Base-by-base conservation (phyloP, 35 echinoderm and acorn worm species). In the Stichopus chloronotus region DNA sequence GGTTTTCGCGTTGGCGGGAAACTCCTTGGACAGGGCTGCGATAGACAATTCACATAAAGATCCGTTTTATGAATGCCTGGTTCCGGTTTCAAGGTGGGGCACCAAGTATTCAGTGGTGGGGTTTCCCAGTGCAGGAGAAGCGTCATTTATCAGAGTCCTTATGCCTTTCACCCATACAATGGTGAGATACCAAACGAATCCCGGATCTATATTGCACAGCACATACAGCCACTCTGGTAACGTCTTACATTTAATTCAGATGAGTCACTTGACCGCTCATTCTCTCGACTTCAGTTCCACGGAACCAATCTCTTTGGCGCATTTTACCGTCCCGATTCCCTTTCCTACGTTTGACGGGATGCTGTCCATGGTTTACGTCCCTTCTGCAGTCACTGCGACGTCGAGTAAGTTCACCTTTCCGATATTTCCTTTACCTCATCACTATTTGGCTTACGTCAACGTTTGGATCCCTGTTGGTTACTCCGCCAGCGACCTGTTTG, bases 1-100 rank as follows among this genome's bases (percentile, higher is more conserved):
- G 17, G 57, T 85, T 58, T 59, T 17, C 55, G 82, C 58, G 4
- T 58, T 85, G n/a, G 82, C 82, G 55, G 82, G 82, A 58, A 85
- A 85, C 16, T 22, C 55, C 10, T 74, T 19, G 4, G 55, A 20
- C 55, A 58, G 24, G 17, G 4, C 55, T 12, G 23, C 14, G 5
- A 10, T 12, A 14, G 16, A 19, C 6, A 59, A 56, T 7, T 4
- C 1, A 4, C 21, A 21, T 8, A n/a, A 13, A 53, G 55, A 85
- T 53, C 21, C 12, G 8, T 85, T 59, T 21, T 85, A 85, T 13
- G 82, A 85, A 85, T 58, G 55, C 16, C 6, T 85, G 9, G 8
- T 58, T 21, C 82, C 17, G 9, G 82, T 85, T 23, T 55, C 13
- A 85, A 25, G 24, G 5, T 85, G 82, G 82, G 52, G 52, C 7